phyloP scores from a whole-genome alignment of 2,113 vertebrate genomes.

The Nannobrachium achirus region DNA sequence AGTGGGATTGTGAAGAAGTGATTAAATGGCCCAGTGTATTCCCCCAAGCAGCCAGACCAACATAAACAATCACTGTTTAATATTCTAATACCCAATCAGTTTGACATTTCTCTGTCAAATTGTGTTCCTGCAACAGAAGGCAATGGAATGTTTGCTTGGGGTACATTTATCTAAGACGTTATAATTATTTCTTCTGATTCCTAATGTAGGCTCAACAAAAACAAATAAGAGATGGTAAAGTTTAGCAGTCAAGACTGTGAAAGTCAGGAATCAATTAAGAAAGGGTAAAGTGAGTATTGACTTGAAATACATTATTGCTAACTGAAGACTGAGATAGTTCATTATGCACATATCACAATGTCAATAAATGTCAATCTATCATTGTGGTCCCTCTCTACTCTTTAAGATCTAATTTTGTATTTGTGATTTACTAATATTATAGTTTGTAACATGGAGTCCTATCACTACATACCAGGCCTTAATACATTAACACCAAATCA shows the following conservation, averaged over 20 bases:
- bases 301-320: too few relatives aligned
- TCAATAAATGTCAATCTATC: too few relatives aligned
- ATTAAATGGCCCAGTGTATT: constrained; percentile 4
- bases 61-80: constrained; percentile 59
- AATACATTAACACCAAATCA: not conserved
- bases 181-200: constrained; percentile 34
- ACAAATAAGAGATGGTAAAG: constrained; percentile 6
- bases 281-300: too few relatives aligned
- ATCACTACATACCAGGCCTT: not conserved
- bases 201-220: constrained; percentile 33
- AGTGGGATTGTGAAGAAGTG: constrained; percentile 29
- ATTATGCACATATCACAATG: too few relatives aligned
- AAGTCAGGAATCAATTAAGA: not conserved
- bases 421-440: too few relatives aligned
- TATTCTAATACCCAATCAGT: constrained; percentile 59
- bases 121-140: constrained; percentile 63
- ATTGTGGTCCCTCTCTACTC: not conserved
- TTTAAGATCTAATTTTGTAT: too few relatives aligned
- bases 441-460: not conserved
- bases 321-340: too few relatives aligned
- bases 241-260: too few relatives aligned
- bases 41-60: constrained; percentile 6
- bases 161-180: constrained; percentile 40
- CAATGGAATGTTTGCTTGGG: constrained; percentile 46
- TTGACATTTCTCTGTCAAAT: constrained; percentile 67